Evolutionary conservation across 1,140 invertebrate genomes (phyloP).

Genomic region (Solen grandis): DNA sequence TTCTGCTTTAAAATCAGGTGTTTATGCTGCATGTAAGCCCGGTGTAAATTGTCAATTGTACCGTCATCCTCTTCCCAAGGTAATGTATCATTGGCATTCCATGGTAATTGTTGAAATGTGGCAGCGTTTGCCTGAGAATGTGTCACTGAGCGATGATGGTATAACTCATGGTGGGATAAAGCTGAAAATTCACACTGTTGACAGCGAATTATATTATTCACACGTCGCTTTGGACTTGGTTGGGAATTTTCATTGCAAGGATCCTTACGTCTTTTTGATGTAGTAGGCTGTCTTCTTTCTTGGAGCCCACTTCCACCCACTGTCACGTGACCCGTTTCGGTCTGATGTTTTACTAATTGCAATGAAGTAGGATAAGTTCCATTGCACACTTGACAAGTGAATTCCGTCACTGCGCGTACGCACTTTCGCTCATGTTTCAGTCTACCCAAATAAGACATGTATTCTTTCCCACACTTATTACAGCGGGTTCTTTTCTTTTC

Average conservation of each 20-base stretch:
- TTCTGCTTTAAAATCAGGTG: no score
- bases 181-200: not conserved
- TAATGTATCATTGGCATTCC: not conserved
- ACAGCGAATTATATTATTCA: not conserved
- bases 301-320: not conserved
- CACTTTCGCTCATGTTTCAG: slow-evolving; percentile 6
- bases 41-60: not conserved
- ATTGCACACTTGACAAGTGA: not conserved
- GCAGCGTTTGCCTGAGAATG: not conserved
- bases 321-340: not conserved
- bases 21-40: no score
- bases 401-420: not conserved
- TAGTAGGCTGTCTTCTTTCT: no score
- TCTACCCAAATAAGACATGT: not conserved
- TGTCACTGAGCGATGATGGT: not conserved
- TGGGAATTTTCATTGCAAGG: not conserved
- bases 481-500: not conserved
- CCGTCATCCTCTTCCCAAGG: not conserved
- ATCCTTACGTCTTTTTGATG: not conserved
- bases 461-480: not conserved
- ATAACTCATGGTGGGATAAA: not conserved
- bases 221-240: not conserved
- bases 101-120: not conserved
- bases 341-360: not conserved
- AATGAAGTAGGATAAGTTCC: not conserved